Conservation (phyloP, 1,140 invertebrate genomes). For the Penaeus indicus region DNA sequence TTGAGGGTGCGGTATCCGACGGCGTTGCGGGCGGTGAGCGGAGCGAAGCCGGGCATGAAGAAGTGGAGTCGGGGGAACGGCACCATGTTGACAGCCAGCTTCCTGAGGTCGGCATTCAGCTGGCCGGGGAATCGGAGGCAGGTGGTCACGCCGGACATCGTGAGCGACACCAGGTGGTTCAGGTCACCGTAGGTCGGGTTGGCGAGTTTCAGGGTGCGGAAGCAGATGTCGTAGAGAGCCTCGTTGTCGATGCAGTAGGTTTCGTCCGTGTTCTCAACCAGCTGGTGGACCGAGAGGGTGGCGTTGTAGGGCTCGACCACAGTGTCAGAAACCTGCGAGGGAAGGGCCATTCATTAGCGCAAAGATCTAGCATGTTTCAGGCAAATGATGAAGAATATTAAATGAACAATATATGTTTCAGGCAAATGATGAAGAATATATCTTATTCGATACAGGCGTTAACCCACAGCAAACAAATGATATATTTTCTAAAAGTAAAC, state of each 20-base stretch:
- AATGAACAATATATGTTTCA: not conserved
- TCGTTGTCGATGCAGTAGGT: conserved; percentile 24
- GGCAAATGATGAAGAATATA: not conserved
- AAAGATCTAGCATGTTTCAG: not conserved
- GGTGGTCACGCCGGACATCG: conserved; percentile 12
- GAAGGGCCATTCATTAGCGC: not conserved
- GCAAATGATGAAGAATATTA: not conserved
- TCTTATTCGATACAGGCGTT: too few relatives aligned
- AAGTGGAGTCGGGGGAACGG: conserved; percentile 7
- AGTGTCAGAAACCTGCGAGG: conserved; percentile 6
- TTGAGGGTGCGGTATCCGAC: not conserved
- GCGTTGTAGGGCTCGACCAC: conserved; percentile 19
- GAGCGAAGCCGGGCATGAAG: conserved; percentile 17
- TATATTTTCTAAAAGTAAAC: too few relatives aligned
- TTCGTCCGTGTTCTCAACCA: conserved; percentile 14
- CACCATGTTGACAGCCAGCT: conserved; percentile 11
- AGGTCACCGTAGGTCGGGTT: conserved; percentile 9
- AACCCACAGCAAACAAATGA: too few relatives aligned
- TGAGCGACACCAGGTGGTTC: conserved; percentile 10
- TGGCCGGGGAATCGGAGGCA: conserved; percentile 10
- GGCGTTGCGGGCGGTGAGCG: not conserved
- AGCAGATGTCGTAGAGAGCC: conserved; percentile 6
- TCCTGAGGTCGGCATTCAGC: conserved; percentile 23
- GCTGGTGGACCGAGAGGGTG: conserved; percentile 9
- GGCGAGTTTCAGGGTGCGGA: not conserved